Conservation (phyloP, 2,113 vertebrate species). For the Pao palembangensis region DNA sequence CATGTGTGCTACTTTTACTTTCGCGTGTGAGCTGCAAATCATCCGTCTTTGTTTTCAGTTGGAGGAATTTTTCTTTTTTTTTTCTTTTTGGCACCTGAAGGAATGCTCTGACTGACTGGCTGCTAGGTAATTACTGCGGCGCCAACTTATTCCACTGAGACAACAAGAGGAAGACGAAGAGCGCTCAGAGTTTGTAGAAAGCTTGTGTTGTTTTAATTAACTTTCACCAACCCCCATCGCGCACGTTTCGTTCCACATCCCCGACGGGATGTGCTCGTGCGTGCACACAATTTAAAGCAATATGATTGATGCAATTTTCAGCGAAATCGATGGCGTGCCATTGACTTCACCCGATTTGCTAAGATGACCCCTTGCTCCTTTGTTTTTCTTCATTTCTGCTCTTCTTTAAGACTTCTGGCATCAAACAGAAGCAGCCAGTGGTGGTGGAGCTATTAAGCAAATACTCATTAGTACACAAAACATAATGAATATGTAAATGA, state of each 20-base stretch:
- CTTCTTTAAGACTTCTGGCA: slow-evolving; percentile 36
- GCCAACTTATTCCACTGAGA: slow-evolving; percentile 67
- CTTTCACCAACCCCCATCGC: slow-evolving; percentile 61
- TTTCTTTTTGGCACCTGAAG: slow-evolving; percentile 59
- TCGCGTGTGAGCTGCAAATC: neutral
- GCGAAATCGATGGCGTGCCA: slow-evolving; percentile 49
- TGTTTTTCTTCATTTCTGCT: slow-evolving; percentile 23
- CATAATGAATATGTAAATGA: slow-evolving; percentile 75
- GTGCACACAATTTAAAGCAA: slow-evolving; percentile 12
- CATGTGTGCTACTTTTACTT: slow-evolving; percentile 12
- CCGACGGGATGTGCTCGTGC: slow-evolving; percentile 9
- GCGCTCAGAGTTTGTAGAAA: slow-evolving; percentile 54
- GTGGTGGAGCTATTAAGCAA: slow-evolving; percentile 65
- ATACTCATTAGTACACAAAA: slow-evolving; percentile 76
- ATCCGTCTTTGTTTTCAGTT: slow-evolving; percentile 18
- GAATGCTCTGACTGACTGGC: slow-evolving; percentile 45
- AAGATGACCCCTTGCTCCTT: slow-evolving; percentile 44
- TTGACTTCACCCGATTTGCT: slow-evolving; percentile 49
- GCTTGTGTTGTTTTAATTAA: slow-evolving; percentile 72
- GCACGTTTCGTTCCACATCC: slow-evolving; percentile 39
- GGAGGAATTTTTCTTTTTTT: slow-evolving; percentile 29
- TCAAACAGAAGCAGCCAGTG: slow-evolving; percentile 64
- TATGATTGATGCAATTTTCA: slow-evolving; percentile 47
- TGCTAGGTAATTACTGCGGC: slow-evolving; percentile 61
- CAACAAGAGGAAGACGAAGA: slow-evolving; percentile 46